Percentiles rank a stretch among this genome's conserved stretches.
Evolutionary conservation across 2,113 vertebrate genomes (phyloP).

Genomic region (Atherinomorus stipes): DNA sequence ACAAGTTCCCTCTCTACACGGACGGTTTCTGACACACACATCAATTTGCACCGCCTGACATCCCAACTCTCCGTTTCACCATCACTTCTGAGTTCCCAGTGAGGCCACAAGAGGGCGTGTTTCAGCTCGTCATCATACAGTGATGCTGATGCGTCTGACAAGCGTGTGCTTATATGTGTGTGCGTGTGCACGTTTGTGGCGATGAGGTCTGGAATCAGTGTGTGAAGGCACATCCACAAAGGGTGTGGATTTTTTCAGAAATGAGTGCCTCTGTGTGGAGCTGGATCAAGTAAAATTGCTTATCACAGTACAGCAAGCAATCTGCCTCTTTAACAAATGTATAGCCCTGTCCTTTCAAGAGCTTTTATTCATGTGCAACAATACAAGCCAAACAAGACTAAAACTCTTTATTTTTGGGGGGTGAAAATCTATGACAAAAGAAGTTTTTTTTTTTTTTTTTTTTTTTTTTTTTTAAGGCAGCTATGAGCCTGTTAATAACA

Average conservation of each 20-base stretch:
- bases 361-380: neutral
- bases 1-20: neutral
- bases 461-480: neutral
- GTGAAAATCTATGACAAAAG: too few relatives aligned
- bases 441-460: neutral
- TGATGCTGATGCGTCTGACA: neutral
- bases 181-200: neutral
- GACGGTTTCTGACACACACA: neutral
- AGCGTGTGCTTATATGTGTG: neutral
- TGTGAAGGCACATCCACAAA: constrained; percentile 30
- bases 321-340: neutral
- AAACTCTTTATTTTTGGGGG: too few relatives aligned
- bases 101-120: constrained; percentile 63
- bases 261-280: constrained; percentile 8
- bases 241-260: too few relatives aligned
- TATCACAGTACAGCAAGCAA: constrained; percentile 3
- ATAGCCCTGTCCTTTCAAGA: neutral
- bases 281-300: constrained; percentile 24
- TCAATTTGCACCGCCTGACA: neutral
- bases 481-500: neutral
- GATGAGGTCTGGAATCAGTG: constrained; percentile 18
- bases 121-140: constrained; percentile 19
- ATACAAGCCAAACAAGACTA: too few relatives aligned
- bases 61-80: neutral
- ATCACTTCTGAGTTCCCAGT: neutral